Percentiles rank a stretch among this genome's conserved stretches.
Conservation (phyloP, 2,797 vertebrate species). For the Cyclura pinguis region DNA sequence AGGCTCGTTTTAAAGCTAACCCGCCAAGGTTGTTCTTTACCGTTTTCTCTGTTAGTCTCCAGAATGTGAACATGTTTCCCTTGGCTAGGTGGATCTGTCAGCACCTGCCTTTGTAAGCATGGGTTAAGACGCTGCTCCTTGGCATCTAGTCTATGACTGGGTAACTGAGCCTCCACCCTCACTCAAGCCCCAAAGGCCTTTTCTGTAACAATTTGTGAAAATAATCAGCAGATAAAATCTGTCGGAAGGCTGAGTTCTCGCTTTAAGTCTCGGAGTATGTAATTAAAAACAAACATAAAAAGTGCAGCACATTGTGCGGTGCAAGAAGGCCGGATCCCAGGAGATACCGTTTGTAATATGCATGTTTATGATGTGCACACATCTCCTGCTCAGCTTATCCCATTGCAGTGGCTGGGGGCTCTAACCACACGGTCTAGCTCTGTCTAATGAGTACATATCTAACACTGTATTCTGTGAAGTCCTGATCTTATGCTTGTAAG, state of each 20-base stretch:
- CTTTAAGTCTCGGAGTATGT: conserved; percentile 32
- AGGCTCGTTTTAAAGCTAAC: conserved; percentile 17
- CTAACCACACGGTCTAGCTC: conserved; percentile 10
- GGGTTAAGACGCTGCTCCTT: conserved; percentile 71
- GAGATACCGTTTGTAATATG: conserved; percentile 25
- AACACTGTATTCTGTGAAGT: accelerated
- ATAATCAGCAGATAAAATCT: conserved; percentile 75
- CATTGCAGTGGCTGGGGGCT: neutral
- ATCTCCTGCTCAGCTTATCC: neutral
- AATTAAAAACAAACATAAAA: conserved; percentile 67
- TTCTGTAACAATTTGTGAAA: conserved; percentile 72
- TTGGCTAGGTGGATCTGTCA: conserved; percentile 77
- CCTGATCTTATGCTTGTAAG: accelerated
- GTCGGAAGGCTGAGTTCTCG: conserved; percentile 61
- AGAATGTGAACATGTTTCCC: conserved; percentile 68
- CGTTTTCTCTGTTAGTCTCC: conserved; percentile 79
- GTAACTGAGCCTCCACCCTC: conserved; percentile 81
- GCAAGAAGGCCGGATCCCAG: conserved; percentile 25
- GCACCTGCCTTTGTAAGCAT: conserved; percentile 76
- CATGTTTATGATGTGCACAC: neutral
- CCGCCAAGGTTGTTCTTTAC: conserved; percentile 65
- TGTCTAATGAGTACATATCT: neutral
- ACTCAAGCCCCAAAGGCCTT: conserved; percentile 70
- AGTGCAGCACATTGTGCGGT: conserved; percentile 39
- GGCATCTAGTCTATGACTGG: conserved; percentile 68